Conservation (phyloP, 2,888 invertebrate genomes). For the Rotaria magnacalcarata region DNA sequence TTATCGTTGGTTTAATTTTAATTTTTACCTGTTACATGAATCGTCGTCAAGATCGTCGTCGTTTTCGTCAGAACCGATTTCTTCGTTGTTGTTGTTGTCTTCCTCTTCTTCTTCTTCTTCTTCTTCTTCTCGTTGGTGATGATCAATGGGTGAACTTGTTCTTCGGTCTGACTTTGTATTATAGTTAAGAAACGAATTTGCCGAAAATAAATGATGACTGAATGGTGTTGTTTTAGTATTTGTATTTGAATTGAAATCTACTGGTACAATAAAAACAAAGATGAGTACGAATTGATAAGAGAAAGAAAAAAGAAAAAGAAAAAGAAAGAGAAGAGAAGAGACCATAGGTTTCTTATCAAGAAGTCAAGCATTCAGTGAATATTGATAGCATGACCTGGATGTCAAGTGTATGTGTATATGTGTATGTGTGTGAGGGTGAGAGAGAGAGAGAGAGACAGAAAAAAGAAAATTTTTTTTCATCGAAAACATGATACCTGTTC, state of each 20-base stretch:
- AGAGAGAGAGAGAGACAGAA: background rate
- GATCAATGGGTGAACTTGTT: background rate
- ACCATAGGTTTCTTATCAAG: background rate
- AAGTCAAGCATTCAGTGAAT: constrained; percentile 22
- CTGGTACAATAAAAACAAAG: constrained; percentile 1
- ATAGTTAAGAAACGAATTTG: constrained; percentile 7
- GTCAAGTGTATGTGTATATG: background rate
- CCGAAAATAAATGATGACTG: background rate
- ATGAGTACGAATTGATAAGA: constrained; percentile 6
- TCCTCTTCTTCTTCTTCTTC: background rate
- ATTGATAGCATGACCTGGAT: constrained; percentile 21
- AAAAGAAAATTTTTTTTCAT: background rate
- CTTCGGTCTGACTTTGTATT: background rate
- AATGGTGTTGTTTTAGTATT: constrained; percentile 1
- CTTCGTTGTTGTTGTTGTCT: background rate
- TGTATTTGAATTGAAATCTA: constrained; percentile 19
- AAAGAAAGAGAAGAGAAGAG: background rate
- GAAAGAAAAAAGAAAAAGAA: background rate
- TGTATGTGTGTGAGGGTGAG: too few species aligned
- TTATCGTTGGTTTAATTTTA: background rate
- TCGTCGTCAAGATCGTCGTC: background rate
- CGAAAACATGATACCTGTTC: constrained; percentile 6
- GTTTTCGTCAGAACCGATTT: background rate
- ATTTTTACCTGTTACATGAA: background rate
- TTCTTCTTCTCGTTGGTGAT: background rate